phyloP scores from a whole-genome alignment of 2,888 invertebrate genomes.

The Drosophila cyrtoloma region DNA sequence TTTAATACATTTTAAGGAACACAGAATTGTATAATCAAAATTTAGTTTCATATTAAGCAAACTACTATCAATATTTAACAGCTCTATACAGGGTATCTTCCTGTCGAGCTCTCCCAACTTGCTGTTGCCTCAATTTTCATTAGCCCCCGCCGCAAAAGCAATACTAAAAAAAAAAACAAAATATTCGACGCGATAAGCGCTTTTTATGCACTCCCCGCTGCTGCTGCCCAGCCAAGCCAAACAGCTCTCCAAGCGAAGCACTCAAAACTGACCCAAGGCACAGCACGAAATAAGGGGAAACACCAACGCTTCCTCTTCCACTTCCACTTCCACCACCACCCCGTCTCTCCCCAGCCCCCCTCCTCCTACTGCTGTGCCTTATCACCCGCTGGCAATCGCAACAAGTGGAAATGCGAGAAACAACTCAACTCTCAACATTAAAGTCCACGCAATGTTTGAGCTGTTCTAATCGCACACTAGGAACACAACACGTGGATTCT shows the following conservation, averaged over 20 bases:
- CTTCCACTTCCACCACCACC: not conserved
- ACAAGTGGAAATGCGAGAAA: slow-evolving; percentile 36
- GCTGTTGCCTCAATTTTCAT: slow-evolving; percentile 48
- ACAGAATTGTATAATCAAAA: not conserved
- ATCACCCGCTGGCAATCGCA: slow-evolving; percentile 29
- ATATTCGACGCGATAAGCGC: slow-evolving; percentile 53
- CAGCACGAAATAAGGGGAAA: slow-evolving; percentile 27
- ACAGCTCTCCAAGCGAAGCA: slow-evolving; percentile 9
- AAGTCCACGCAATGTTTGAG: slow-evolving; percentile 9
- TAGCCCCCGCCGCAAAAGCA: slow-evolving; percentile 42
- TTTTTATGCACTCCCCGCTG: slow-evolving; percentile 42
- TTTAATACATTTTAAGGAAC: not conserved
- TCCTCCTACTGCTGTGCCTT: not conserved
- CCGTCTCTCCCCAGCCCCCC: not conserved
- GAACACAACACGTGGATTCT: slow-evolving; percentile 39
- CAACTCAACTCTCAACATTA: not conserved
- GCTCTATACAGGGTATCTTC: not conserved
- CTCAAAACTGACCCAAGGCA: slow-evolving; percentile 55
- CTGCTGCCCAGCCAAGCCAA: slow-evolving; percentile 1
- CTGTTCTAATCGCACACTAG: slow-evolving; percentile 24
- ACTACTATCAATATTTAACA: not conserved
- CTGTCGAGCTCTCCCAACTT: not conserved
- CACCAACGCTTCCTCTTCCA: not conserved
- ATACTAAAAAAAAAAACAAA: slow-evolving; percentile 31
- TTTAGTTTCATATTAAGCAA: not conserved